These are phyloP conservation scores for Zophobas atratus DNA, from an alignment of 1,140 invertebrate species.

Conservation along the genomic window DNA sequence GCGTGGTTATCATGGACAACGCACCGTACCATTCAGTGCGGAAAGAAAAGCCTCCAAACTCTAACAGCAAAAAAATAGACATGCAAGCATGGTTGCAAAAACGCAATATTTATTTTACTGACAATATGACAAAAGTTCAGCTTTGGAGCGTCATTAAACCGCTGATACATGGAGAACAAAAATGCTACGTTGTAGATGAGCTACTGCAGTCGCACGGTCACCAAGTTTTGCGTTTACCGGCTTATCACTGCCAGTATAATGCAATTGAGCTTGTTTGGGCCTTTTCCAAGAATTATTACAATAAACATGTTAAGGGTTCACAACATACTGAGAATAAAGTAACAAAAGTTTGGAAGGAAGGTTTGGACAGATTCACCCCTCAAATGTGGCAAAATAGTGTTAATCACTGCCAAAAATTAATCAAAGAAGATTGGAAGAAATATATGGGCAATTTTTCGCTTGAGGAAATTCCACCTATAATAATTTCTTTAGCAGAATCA, in stretches of 20 bases:
- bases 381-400: constrained; percentile 41
- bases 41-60: not conserved
- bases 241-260: constrained; percentile 65
- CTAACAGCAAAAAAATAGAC: too few species aligned
- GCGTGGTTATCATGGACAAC: not conserved
- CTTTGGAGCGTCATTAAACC: too few species aligned
- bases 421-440: constrained; percentile 27
- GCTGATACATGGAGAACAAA: not conserved
- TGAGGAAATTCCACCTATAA: not conserved
- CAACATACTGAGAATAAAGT: constrained; percentile 27
- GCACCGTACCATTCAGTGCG: not conserved
- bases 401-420: constrained; percentile 8
- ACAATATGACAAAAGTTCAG: too few species aligned
- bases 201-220: not conserved
- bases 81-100: too few species aligned
- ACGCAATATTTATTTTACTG: too few species aligned
- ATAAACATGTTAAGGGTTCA: constrained; percentile 41
- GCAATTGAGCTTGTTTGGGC: constrained; percentile 66
- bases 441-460: not conserved
- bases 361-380: constrained; percentile 1
- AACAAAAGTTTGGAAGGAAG: constrained; percentile 43
- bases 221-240: constrained; percentile 62
- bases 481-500: constrained; percentile 4
- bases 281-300: constrained; percentile 58
- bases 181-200: not conserved